A percentile compares a stretch with the other conserved stretches of the same genome.
phyloP scores from a whole-genome alignment of 2,888 invertebrate species.

The Cyclophora albipunctata region DNA sequence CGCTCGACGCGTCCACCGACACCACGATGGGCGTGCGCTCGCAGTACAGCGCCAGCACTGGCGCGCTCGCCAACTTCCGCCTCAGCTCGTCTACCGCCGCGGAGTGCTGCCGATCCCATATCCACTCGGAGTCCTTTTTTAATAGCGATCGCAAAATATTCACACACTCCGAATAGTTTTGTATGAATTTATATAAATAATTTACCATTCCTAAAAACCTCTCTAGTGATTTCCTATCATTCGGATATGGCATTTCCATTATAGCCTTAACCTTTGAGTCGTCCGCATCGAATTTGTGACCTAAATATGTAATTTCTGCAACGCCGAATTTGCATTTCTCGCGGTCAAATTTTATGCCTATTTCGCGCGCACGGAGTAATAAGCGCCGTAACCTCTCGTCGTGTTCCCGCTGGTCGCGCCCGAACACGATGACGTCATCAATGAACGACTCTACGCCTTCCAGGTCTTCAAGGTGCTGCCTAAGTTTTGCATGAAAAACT shows the following conservation, averaged over 20 bases:
- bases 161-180: constrained; percentile 15
- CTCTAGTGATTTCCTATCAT: constrained; percentile 12
- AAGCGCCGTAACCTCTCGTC: constrained; percentile 5
- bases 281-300: constrained; percentile 2
- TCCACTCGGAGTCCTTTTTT: constrained; percentile 16
- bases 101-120: constrained; percentile 7
- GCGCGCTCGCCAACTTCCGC: background rate
- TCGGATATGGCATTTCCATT: constrained; percentile 12
- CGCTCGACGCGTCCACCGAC: constrained; percentile 16
- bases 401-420: constrained; percentile 8
- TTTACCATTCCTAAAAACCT: constrained; percentile 8
- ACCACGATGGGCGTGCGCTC: constrained; percentile 2
- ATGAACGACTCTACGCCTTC: constrained; percentile 9
- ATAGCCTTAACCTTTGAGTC: constrained; percentile 15
- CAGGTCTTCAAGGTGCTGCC: constrained; percentile 9
- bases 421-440: constrained; percentile 17
- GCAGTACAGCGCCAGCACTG: constrained; percentile 11
- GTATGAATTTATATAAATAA: constrained; percentile 21
- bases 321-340: constrained; percentile 12
- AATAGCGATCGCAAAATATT: constrained; percentile 5
- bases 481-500: constrained; percentile 9
- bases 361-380: constrained; percentile 3
- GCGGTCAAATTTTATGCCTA: constrained; percentile 12
- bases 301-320: constrained; percentile 13
- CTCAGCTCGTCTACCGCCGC: constrained; percentile 10